Evolutionary conservation across 2,888 invertebrate genomes (phyloP).

Genomic region (Ferrisia virgata): DNA sequence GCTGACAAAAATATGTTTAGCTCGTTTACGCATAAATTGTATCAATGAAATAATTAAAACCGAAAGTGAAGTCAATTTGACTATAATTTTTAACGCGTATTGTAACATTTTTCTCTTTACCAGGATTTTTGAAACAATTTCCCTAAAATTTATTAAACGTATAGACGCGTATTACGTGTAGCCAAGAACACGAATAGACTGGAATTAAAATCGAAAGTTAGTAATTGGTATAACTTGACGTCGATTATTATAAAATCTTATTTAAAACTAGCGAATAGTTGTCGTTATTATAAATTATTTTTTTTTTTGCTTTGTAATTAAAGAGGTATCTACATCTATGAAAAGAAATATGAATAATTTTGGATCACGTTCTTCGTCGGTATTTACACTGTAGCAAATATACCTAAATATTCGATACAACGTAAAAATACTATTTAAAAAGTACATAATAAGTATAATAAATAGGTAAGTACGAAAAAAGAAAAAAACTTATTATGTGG

Average conservation of each 20-base stretch:
- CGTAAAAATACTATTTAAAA: background rate
- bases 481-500: background rate
- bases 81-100: background rate
- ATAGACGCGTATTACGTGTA: no score
- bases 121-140: no score
- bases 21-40: constrained; percentile 3
- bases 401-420: background rate
- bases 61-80: background rate
- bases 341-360: no score
- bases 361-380: background rate
- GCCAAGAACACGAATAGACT: no score
- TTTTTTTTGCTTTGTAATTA: no score
- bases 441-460: background rate
- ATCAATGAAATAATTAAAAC: constrained; percentile 17
- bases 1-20: background rate
- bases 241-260: no score
- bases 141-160: background rate
- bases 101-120: background rate
- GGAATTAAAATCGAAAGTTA: no score
- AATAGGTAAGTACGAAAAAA: background rate
- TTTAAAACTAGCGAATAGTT: no score
- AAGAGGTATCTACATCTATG: no score
- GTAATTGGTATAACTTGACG: no score
- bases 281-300: no score
- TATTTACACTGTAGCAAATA: background rate